Evolutionary conservation across 1,140 invertebrate species (phyloP).

Genomic region (Pachypeltis micranthus): DNA sequence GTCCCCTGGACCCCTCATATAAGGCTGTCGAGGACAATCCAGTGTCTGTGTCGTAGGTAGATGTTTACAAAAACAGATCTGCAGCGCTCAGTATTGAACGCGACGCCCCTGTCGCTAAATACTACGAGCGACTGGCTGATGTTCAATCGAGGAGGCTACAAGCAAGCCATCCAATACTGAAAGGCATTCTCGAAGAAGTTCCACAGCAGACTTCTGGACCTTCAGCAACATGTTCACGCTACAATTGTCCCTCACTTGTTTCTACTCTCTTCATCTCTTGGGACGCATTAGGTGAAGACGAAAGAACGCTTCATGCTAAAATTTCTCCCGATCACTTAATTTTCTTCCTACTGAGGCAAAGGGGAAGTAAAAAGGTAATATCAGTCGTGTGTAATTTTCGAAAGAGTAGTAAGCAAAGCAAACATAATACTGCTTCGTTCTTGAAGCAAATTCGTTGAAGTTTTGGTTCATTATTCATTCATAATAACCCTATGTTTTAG

Average conservation of each 20-base stretch:
- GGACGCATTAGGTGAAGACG: no score
- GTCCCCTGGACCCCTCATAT: slow-evolving; percentile 92
- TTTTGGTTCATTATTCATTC: no score
- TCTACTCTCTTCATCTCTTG: slow-evolving; percentile 93
- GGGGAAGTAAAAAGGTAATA: no score
- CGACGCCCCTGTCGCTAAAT: slow-evolving; percentile 75
- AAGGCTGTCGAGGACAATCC: slow-evolving; percentile 91
- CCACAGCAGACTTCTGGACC: slow-evolving; percentile 96
- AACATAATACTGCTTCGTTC: no score
- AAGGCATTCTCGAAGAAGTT: slow-evolving; percentile 81
- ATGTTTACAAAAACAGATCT: slow-evolving; percentile 86
- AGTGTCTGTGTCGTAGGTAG: slow-evolving; percentile 76
- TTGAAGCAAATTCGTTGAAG: no score
- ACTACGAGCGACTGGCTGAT: slow-evolving; percentile 82
- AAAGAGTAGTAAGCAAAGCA: no score
- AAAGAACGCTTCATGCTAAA: no score
- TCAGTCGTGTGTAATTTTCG: no score
- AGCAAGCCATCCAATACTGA: slow-evolving; percentile 77
- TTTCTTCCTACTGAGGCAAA: no score
- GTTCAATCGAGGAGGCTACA: slow-evolving; percentile 62
- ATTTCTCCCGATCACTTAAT: no score
- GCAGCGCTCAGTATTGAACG: slow-evolving; percentile 66
- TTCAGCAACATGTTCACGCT: slow-evolving; percentile 93
- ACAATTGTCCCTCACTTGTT: slow-evolving; percentile 76
- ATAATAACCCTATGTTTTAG: no score